phyloP scores from a whole-genome alignment of 1,140 invertebrate species.

The Oscheius sp. region DNA sequence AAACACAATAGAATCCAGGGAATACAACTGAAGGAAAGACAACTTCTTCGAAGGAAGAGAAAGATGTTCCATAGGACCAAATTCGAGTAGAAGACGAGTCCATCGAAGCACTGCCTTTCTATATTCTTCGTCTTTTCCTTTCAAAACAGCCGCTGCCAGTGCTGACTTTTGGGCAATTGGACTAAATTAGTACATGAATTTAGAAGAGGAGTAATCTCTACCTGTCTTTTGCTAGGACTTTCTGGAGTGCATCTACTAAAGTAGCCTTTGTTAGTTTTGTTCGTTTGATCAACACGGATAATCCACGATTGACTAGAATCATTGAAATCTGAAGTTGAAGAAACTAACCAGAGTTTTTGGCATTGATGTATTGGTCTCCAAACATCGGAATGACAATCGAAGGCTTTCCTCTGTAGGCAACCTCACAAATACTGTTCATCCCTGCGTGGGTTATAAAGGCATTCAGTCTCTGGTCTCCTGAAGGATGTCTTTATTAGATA shows the following conservation, averaged over 20 bases:
- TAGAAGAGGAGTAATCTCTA: background rate
- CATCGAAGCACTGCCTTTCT: background rate
- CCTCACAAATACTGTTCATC: background rate
- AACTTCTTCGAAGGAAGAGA: background rate
- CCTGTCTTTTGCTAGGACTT: background rate
- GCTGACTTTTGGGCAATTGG: background rate
- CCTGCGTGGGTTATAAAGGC: background rate
- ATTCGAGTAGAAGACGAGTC: background rate
- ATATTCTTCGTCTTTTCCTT: background rate
- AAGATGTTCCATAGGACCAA: background rate
- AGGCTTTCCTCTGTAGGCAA: background rate
- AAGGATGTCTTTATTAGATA: too few species aligned
- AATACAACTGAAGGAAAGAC: background rate
- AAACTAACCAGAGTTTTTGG: background rate
- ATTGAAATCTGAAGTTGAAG: too few species aligned
- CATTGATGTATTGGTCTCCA: background rate
- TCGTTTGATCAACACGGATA: background rate
- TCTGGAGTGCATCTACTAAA: background rate
- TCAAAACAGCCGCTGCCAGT: background rate
- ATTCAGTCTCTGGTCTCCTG: background rate
- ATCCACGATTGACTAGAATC: too few species aligned
- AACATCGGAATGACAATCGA: background rate
- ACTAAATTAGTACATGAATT: background rate
- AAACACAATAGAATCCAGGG: background rate
- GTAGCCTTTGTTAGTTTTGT: background rate